Base-by-base conservation (phyloP, 2,113 vertebrate species). In the Numida meleagris region DNA sequence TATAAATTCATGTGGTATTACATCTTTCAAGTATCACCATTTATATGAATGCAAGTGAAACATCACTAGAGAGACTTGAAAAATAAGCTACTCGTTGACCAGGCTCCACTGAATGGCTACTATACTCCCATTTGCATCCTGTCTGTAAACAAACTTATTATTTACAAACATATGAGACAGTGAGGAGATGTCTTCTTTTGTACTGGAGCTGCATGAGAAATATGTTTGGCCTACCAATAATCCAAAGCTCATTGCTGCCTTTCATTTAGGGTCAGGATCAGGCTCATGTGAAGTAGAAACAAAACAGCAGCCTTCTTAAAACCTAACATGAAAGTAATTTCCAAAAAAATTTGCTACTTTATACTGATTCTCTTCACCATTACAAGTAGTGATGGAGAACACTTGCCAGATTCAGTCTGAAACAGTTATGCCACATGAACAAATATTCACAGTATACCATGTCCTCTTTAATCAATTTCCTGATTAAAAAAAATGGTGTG, bases 401-500 rank as follows among this genome's bases (percentile, higher is more conserved):
- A 77, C 84, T 82, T 86, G 70, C 55, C 6, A 1, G 12, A 89
- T 82, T 79, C 88, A 95, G 90, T 92, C 42, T 82, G 59, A 79
- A 91, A 66, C 86, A 92, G 12, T 38, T 46, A 45, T 33, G 93
- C 88, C 93, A 96, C 50, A 71, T 82, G 76, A 94, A 95, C 85
- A 58, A 15, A 34, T 51, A 95, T 58, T 62, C 27, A 2, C 65
- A 94, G 88, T 80, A 92, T 42, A 65, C 57, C 29, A 31, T 95
- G 88, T 70, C 88, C 83, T 97, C 97, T 97, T 74, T 77, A 96
- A 97, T 96, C 93, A 96, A 85, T 91, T 97, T 97, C 88, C 80
- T 93, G 91, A 96, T 95, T 96, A 96, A 94, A 97, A 94, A 97
- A 98, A 97, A 95, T 68, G 93, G 73, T 95, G 89, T 38, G 65